Percentiles rank a stretch among this genome's conserved stretches.
phyloP scores from a whole-genome alignment of 2,797 vertebrate genomes.

The Rhynchotus rufescens region DNA sequence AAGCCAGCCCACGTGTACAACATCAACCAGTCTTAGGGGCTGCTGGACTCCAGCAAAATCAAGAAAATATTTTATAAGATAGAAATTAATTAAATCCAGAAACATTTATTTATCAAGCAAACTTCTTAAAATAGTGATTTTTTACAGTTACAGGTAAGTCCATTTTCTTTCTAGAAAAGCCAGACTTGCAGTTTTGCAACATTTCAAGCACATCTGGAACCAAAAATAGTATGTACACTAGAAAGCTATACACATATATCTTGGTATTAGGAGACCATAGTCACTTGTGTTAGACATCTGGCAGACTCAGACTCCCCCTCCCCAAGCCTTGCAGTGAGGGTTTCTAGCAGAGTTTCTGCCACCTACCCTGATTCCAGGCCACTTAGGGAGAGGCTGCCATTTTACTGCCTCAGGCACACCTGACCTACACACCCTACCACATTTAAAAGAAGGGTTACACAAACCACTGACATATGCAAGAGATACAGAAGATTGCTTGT shows the following conservation, averaged over 20 bases:
- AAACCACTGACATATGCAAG: conserved; percentile 7
- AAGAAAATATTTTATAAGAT: background rate
- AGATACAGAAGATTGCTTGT: conserved; percentile 26
- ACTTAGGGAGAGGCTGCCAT: background rate
- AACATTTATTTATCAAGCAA: conserved; percentile 60
- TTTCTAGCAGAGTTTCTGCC: conserved; percentile 11
- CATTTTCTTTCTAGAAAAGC: conserved; percentile 22
- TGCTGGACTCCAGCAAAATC: background rate
- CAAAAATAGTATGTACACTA: background rate
- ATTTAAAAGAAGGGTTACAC: background rate
- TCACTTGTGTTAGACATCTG: background rate
- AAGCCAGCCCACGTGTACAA: background rate
- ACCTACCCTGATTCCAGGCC: background rate
- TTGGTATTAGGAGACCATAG: background rate
- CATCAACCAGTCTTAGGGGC: background rate
- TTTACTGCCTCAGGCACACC: background rate
- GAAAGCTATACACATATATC: background rate
- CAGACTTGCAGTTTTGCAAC: background rate
- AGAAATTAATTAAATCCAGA: conserved; percentile 20
- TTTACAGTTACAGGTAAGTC: conserved; percentile 13
- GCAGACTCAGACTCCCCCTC: background rate
- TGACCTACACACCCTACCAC: background rate
- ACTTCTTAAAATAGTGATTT: conserved; percentile 34
- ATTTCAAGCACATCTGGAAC: background rate
- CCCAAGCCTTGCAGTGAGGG: background rate